phyloP scores from a whole-genome alignment of 92 coral and sea anemone genomes.

The Zoanthus solanderi region DNA sequence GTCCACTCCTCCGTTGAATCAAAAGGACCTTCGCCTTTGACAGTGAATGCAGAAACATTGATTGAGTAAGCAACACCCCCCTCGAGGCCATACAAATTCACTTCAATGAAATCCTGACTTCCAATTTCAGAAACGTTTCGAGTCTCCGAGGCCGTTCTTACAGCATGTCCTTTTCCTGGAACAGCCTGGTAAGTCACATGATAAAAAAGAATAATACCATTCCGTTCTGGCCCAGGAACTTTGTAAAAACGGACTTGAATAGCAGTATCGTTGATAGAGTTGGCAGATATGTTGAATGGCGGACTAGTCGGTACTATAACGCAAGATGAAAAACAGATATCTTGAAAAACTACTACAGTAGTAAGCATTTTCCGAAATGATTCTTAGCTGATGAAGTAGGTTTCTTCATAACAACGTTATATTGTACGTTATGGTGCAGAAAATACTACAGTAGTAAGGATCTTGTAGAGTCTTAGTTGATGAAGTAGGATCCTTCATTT shows the following conservation, averaged over 20 bases:
- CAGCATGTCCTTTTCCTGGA: conserved; percentile 28
- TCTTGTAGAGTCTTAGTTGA: neutral
- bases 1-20: neutral
- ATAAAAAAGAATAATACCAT: conserved; percentile 14
- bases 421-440: too few relatives aligned
- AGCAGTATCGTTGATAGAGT: neutral
- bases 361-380: too few relatives aligned
- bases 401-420: neutral
- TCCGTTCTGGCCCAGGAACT: neutral
- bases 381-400: too few relatives aligned
- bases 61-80: conserved; percentile 6
- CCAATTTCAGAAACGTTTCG: neutral
- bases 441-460: too few relatives aligned
- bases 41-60: conserved; percentile 15
- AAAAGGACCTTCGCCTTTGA: conserved; percentile 20
- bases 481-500: too few relatives aligned
- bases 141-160: neutral
- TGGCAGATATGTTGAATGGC: neutral
- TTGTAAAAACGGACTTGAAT: conserved; percentile 4
- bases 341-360: too few relatives aligned
- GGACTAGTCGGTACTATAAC: conserved; percentile 6
- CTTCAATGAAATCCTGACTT: neutral
- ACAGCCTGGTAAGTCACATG: neutral
- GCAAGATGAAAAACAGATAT: neutral
- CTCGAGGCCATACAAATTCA: conserved; percentile 4